Evolutionary conservation across 2,888 invertebrate genomes (phyloP).

Genomic region (Scrobipalpa atriplicella): DNA sequence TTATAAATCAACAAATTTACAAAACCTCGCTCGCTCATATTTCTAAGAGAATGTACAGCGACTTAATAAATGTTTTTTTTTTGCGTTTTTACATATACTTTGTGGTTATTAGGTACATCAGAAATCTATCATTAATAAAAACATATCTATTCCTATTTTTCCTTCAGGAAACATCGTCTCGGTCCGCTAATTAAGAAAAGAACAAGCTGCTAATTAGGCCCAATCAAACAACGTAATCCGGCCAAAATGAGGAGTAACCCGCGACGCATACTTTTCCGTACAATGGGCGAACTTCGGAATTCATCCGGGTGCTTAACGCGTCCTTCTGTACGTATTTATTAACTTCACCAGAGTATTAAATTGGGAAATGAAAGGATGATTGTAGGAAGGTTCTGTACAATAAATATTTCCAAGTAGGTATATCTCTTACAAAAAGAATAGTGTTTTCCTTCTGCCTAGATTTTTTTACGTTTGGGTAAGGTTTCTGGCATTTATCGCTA

Average conservation of each 20-base stretch:
- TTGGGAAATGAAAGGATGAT: neutral
- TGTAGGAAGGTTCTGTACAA: neutral
- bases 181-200: constrained; percentile 4
- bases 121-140: neutral
- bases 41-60: too few species aligned
- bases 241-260: neutral
- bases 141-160: constrained; percentile 3
- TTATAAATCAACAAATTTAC: too few species aligned
- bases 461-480: too few species aligned
- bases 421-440: too few species aligned
- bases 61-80: too few species aligned
- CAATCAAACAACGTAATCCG: constrained; percentile 20
- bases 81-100: too few species aligned
- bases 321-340: constrained; percentile 16
- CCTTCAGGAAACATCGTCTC: neutral
- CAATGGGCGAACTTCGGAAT: constrained; percentile 15
- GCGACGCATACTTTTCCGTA: constrained; percentile 2
- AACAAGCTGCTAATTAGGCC: constrained; percentile 14
- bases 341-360: constrained; percentile 13
- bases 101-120: too few species aligned
- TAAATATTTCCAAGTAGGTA: too few species aligned
- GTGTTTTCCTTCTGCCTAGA: too few species aligned
- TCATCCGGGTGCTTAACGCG: constrained; percentile 5
- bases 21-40: too few species aligned
- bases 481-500: too few species aligned